Percentiles rank a stretch among this genome's conserved stretches.
phyloP scores from a whole-genome alignment of 2,888 invertebrate species.

The Cosmia pyralina region DNA sequence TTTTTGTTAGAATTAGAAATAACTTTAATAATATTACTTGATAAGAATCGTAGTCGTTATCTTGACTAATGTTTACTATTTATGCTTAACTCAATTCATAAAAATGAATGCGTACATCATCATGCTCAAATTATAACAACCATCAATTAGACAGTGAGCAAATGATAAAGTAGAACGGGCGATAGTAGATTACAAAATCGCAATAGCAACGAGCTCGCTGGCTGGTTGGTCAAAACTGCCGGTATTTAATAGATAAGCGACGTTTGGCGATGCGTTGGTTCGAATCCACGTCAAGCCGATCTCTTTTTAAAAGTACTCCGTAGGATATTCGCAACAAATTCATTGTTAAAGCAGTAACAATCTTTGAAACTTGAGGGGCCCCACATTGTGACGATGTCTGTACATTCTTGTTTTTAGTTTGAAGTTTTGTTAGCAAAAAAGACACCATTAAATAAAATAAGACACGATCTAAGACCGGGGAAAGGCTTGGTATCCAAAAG shows the following conservation, averaged over 20 bases:
- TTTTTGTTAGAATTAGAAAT: not conserved
- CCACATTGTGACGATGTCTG: not conserved
- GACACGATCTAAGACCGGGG: not conserved
- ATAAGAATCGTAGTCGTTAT: not conserved
- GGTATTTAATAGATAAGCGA: not conserved
- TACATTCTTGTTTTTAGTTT: not conserved
- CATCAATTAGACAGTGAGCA: too few relatives aligned
- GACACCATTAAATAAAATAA: not conserved
- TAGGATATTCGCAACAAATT: not conserved
- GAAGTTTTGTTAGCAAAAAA: not conserved
- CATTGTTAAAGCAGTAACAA: not conserved
- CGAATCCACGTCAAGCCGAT: not conserved
- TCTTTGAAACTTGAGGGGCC: not conserved
- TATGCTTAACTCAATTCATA: too few relatives aligned
- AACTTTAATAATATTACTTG: not conserved
- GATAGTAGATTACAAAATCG: not conserved
- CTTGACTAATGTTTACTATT: not conserved
- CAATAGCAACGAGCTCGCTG: not conserved
- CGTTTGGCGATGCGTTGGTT: not conserved
- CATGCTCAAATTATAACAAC: too few relatives aligned
- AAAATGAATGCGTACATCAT: too few relatives aligned
- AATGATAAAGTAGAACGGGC: too few relatives aligned
- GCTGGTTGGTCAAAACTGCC: not conserved
- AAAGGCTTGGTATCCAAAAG: not conserved
- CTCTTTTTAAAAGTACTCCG: not conserved